phyloP scores from a whole-genome alignment of 2,888 invertebrate species.

The Himalopsyche kuldschensis region DNA sequence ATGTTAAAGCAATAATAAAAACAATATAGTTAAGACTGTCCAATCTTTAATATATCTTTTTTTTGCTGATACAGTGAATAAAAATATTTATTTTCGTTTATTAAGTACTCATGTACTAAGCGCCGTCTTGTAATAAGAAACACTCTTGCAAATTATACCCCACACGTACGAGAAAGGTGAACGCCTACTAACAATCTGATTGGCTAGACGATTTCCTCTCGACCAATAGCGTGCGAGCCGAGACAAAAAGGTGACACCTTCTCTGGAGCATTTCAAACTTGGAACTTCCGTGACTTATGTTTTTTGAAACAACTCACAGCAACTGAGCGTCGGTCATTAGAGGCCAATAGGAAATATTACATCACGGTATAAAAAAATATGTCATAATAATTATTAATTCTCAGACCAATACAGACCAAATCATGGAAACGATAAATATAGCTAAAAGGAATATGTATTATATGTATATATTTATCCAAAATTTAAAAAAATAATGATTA shows the following conservation, averaged over 20 bases:
- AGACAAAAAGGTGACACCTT: slow-evolving; percentile 18
- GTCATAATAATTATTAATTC: too few species aligned
- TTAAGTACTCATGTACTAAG: not conserved
- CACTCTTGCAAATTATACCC: not conserved
- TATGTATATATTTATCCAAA: too few species aligned
- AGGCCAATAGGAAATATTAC: not conserved
- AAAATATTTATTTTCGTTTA: too few species aligned
- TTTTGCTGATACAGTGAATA: too few species aligned
- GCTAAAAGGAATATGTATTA: too few species aligned
- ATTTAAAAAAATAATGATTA: too few species aligned
- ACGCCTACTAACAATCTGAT: slow-evolving; percentile 29
- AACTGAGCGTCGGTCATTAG: not conserved
- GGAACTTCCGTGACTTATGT: slow-evolving; percentile 1
- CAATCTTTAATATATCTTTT: too few species aligned
- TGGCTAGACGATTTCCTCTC: slow-evolving; percentile 31
- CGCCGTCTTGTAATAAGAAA: not conserved
- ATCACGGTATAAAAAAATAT: too few species aligned
- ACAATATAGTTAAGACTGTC: too few species aligned
- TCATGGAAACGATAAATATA: too few species aligned
- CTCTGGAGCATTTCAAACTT: slow-evolving; percentile 5
- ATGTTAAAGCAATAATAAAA: too few species aligned
- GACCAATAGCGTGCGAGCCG: slow-evolving; percentile 31
- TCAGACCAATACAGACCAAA: too few species aligned
- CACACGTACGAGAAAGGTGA: slow-evolving; percentile 10
- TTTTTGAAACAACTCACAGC: not conserved